phyloP scores from a whole-genome alignment of 2,888 invertebrate genomes.

The Tenodera sinensis region DNA sequence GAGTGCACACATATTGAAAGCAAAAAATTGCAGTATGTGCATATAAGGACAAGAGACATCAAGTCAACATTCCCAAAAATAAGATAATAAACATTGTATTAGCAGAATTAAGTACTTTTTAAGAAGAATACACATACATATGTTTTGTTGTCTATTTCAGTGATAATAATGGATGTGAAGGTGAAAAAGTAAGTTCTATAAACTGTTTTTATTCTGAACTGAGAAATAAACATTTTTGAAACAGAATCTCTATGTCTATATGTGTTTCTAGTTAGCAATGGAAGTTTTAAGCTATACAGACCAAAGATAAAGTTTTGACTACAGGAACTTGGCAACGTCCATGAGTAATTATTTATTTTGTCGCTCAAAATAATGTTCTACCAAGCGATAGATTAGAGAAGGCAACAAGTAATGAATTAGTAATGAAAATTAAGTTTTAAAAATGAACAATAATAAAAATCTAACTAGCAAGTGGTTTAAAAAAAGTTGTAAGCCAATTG shows the following conservation, averaged over 20 bases:
- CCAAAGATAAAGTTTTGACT: neutral
- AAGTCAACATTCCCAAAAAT: neutral
- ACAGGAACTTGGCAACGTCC: slow-evolving; percentile 10
- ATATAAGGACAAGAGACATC: neutral
- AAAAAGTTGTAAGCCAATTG: slow-evolving; percentile 26
- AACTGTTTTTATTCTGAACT: neutral
- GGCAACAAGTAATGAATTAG: neutral
- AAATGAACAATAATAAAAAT: neutral
- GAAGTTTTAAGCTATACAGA: neutral
- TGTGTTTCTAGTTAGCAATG: slow-evolving; percentile 13
- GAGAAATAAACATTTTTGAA: neutral
- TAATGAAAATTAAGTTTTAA: neutral
- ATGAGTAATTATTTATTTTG: neutral
- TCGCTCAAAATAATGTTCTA: slow-evolving; percentile 7
- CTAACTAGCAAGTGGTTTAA: slow-evolving; percentile 16
- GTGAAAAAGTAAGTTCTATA: neutral
- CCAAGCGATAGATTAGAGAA: slow-evolving; percentile 1
- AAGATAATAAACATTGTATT: neutral
- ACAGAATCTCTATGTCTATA: slow-evolving; percentile 9
- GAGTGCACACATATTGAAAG: neutral
- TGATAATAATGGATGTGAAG: neutral
- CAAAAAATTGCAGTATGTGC: neutral
- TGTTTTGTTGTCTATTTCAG: neutral
- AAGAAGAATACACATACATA: neutral
- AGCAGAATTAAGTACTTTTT: neutral